These are phyloP conservation scores for Calliopum simillimum DNA, from an alignment of 2,888 invertebrate genomes.

Conservation along the genomic window DNA sequence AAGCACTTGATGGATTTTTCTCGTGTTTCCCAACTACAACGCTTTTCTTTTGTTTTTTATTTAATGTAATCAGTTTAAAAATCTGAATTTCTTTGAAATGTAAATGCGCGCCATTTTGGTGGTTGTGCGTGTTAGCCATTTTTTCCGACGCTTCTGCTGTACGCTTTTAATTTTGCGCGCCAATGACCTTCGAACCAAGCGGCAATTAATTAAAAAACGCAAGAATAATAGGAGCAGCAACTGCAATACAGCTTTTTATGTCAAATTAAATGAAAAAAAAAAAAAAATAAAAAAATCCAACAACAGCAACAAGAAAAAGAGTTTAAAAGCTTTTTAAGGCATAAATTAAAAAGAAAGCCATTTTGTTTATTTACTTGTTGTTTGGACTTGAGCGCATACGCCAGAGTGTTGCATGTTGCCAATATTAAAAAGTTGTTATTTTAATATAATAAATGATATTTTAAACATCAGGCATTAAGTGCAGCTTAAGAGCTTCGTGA, in stretches of 20 bases:
- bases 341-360: slow-evolving; percentile 1
- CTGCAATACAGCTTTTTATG: too few relatives aligned
- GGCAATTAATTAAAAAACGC: neutral
- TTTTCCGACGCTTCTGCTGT: neutral
- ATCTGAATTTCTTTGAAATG: slow-evolving; percentile 6
- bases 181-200: slow-evolving; percentile 2
- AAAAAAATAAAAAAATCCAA: too few relatives aligned
- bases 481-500: slow-evolving; percentile 17
- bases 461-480: slow-evolving; percentile 11
- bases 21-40: too few relatives aligned
- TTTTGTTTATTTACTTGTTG: neutral
- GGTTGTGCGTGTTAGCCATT: neutral
- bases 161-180: slow-evolving; percentile 6
- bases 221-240: too few relatives aligned
- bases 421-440: slow-evolving; percentile 4
- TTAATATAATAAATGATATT: slow-evolving; percentile 18
- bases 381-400: neutral
- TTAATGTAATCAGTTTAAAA: slow-evolving; percentile 2
- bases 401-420: neutral
- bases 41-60: neutral
- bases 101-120: slow-evolving; percentile 2
- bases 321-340: neutral
- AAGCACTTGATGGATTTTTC: too few relatives aligned
- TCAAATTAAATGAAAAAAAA: too few relatives aligned
- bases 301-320: too few relatives aligned